Evolutionary conservation across 2,888 invertebrate genomes (phyloP).

Genomic region (Yponomeuta malinellus): DNA sequence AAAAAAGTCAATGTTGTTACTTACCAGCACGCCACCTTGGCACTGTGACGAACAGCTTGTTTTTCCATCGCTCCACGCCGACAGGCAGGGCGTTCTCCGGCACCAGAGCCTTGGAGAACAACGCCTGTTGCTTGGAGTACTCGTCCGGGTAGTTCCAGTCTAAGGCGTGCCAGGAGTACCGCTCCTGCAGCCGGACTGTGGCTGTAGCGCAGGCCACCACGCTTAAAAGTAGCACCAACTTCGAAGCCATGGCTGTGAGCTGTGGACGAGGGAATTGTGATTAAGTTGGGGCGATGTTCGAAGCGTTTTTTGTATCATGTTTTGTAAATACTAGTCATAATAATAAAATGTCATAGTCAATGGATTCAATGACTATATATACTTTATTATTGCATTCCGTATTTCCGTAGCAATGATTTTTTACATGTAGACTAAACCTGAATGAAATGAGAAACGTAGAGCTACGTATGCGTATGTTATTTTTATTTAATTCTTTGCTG

Average conservation of each 20-base stretch:
- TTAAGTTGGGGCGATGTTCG: neutral
- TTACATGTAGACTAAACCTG: too few species aligned
- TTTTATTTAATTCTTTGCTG: neutral
- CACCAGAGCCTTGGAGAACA: constrained; percentile 79
- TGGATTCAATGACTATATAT: too few species aligned
- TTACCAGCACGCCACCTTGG: constrained; percentile 88
- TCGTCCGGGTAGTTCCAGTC: constrained; percentile 85
- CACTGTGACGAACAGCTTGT: constrained; percentile 88
- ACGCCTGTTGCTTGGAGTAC: constrained; percentile 76
- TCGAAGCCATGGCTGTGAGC: constrained; percentile 5
- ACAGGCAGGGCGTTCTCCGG: constrained; percentile 89
- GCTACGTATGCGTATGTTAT: neutral
- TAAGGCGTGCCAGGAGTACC: constrained; percentile 84
- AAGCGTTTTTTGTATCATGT: neutral
- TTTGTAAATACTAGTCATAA: too few species aligned
- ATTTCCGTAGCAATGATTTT: too few species aligned
- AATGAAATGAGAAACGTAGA: too few species aligned
- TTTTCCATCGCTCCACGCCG: constrained; percentile 86
- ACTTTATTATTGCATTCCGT: too few species aligned
- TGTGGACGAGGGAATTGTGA: neutral
- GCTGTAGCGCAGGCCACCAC: constrained; percentile 48
- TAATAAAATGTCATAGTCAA: too few species aligned
- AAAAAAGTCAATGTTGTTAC: constrained; percentile 25
- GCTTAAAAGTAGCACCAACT: constrained; percentile 30
- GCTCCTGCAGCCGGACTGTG: constrained; percentile 78